A percentile compares a stretch with the other conserved stretches of the same genome.
These are phyloP conservation scores for Percopsis transmontana DNA, from an alignment of 2,113 vertebrate species.

Conservation along the genomic window DNA sequence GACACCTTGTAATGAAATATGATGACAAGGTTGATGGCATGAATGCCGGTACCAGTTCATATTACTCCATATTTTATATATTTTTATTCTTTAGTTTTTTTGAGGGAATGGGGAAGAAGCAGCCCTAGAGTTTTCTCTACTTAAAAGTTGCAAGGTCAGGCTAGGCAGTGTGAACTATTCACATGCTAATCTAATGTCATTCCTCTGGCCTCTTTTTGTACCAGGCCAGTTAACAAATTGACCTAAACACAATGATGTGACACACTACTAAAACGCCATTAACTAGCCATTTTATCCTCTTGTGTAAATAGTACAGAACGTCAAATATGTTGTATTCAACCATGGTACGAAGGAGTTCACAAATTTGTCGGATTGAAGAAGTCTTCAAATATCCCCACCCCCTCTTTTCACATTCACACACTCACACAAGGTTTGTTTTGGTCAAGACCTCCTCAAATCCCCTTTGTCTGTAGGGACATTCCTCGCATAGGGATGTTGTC, in stretches of 20 bases:
- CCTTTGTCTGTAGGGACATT: constrained; percentile 40
- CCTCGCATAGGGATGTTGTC: constrained; percentile 42
- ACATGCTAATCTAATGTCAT: constrained; percentile 55
- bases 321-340: not conserved
- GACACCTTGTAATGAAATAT: too few relatives aligned
- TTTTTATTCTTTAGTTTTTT: constrained; percentile 52
- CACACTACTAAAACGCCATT: constrained; percentile 29
- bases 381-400: not conserved
- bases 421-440: constrained; percentile 7
- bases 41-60: not conserved
- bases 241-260: constrained; percentile 18
- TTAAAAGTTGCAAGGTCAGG: not conserved
- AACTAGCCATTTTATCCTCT: constrained; percentile 1
- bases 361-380: not conserved
- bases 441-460: not conserved
- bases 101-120: not conserved
- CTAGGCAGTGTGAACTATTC: constrained; percentile 33
- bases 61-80: constrained; percentile 30
- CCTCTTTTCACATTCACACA: not conserved
- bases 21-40: not conserved
- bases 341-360: not conserved
- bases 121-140: not conserved
- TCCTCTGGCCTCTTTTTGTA: constrained; percentile 15
- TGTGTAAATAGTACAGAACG: too few relatives aligned
- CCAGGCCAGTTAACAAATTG: constrained; percentile 46